A percentile compares a stretch with the other conserved stretches of the same genome.
phyloP scores from a whole-genome alignment of 2,888 invertebrate species.

The Amphipoea lucens region DNA sequence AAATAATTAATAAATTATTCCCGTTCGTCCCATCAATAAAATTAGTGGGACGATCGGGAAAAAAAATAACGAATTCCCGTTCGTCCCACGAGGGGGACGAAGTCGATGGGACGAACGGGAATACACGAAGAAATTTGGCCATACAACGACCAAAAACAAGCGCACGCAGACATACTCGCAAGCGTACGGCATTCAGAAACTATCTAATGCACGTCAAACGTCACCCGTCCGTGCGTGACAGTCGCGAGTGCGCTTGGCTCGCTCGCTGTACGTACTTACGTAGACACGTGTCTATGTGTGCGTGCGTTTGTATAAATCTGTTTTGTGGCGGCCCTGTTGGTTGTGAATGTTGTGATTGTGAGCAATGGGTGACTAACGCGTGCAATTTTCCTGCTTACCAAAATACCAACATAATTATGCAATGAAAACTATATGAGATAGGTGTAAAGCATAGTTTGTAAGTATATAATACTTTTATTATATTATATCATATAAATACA shows the following conservation, averaged over 20 bases:
- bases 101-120: too few species aligned
- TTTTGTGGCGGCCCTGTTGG: neutral
- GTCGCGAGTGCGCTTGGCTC: neutral
- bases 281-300: neutral
- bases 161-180: neutral
- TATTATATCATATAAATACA: too few species aligned
- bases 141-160: neutral
- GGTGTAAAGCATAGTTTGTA: too few species aligned
- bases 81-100: too few species aligned
- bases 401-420: conserved; percentile 31
- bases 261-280: neutral
- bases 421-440: conserved; percentile 9
- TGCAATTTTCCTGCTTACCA: conserved; percentile 50
- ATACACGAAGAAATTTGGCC: neutral
- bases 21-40: too few species aligned
- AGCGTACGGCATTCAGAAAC: neutral
- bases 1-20: too few species aligned
- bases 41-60: too few species aligned
- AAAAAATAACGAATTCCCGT: too few species aligned
- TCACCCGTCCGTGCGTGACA: neutral
- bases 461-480: too few species aligned
- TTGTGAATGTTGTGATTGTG: neutral
- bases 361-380: conserved; percentile 20
- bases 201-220: neutral
- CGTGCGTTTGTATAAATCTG: neutral